phyloP scores from a whole-genome alignment of 2,113 vertebrate genomes.

The Illadopsis cleaveri region DNA sequence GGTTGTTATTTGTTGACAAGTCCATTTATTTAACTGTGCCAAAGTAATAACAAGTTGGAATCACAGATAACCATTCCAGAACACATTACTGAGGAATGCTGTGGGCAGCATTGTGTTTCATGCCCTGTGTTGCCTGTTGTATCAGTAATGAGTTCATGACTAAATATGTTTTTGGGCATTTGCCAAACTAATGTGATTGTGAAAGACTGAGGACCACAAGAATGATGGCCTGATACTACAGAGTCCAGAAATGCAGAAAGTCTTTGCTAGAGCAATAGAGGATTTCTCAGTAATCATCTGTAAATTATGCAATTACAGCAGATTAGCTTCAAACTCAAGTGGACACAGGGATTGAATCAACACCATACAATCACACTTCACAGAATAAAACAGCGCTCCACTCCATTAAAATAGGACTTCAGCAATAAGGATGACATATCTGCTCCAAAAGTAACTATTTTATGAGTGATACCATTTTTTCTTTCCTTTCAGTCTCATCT shows the following conservation, averaged over 20 bases:
- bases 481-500: neutral
- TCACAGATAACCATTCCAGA: conserved; percentile 71
- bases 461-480: neutral
- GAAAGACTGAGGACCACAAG: conserved; percentile 32
- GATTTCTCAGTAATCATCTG: conserved; percentile 40
- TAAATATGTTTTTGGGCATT: conserved; percentile 54
- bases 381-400: neutral
- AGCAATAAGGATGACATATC: neutral
- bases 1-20: conserved; percentile 66
- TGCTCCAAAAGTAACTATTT: neutral
- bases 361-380: neutral
- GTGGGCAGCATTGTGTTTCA: conserved; percentile 61
- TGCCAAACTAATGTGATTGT: conserved; percentile 61
- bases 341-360: conserved; percentile 24
- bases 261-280: neutral
- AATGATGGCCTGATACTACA: conserved; percentile 41
- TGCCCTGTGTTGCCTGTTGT: conserved; percentile 60
- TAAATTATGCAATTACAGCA: conserved; percentile 60
- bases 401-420: neutral
- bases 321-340: conserved; percentile 45
- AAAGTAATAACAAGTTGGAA: conserved; percentile 60
- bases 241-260: conserved; percentile 6
- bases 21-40: conserved; percentile 48
- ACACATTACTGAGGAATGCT: conserved; percentile 64
- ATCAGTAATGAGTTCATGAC: conserved; percentile 73